phyloP scores from a whole-genome alignment of 2,888 invertebrate species.

The Synanthedon vespiformis region DNA sequence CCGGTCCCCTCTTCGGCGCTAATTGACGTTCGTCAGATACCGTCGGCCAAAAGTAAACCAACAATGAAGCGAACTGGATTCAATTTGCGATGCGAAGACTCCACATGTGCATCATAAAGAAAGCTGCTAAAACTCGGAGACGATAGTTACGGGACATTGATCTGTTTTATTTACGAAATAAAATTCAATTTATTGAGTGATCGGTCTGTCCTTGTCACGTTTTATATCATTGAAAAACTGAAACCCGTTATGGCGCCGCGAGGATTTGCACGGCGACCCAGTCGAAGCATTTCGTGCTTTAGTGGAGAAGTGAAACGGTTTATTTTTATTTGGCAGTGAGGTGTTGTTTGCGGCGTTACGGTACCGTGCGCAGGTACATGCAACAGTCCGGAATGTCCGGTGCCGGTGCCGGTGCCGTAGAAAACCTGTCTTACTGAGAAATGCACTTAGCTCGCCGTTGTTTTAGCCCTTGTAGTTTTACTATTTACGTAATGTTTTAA shows the following conservation, averaged over 20 bases:
- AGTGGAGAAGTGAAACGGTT: conserved; percentile 32
- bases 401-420: conserved; percentile 27
- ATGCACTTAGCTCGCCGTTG: conserved; percentile 48
- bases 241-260: conserved; percentile 35
- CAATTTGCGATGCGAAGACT: conserved; percentile 35
- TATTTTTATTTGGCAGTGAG: conserved; percentile 18
- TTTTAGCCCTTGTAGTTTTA: conserved; percentile 38
- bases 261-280: conserved; percentile 26
- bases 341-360: conserved; percentile 24
- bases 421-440: conserved; percentile 56
- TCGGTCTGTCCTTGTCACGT: conserved; percentile 51
- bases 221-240: conserved; percentile 46
- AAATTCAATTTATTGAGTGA: conserved; percentile 64
- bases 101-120: conserved; percentile 34
- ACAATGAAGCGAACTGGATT: conserved; percentile 24
- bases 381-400: conserved; percentile 54
- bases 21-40: conserved; percentile 57
- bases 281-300: conserved; percentile 32
- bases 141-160: conserved; percentile 49
- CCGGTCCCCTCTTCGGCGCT: conserved; percentile 48
- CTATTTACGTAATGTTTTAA: background rate
- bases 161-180: conserved; percentile 53
- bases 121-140: conserved; percentile 31
- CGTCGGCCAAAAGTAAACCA: conserved; percentile 21
- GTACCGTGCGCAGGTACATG: conserved; percentile 8